phyloP scores from a whole-genome alignment of 1,140 invertebrate genomes.

The Aphis craccivora region DNA sequence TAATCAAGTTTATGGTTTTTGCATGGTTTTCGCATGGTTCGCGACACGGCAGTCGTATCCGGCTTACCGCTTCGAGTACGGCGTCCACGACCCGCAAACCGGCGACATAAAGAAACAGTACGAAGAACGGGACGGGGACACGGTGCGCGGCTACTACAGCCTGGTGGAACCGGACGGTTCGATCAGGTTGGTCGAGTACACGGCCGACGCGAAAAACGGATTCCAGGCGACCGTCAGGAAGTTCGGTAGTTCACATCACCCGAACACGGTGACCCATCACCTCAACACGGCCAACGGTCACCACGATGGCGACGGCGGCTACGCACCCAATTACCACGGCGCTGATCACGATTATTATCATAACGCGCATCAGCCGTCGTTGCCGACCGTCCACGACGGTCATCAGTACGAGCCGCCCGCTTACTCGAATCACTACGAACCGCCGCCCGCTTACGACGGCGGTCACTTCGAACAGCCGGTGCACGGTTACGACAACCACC shows the following conservation, averaged over 20 bases:
- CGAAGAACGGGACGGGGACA: conserved; percentile 62
- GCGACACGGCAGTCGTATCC: conserved; percentile 59
- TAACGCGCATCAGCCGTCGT: background rate
- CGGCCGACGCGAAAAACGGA: conserved; percentile 61
- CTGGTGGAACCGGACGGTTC: conserved; percentile 62
- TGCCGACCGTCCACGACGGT: background rate
- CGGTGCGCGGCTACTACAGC: conserved; percentile 60
- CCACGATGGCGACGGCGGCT: background rate
- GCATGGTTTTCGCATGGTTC: background rate
- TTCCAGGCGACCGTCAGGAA: conserved; percentile 59
- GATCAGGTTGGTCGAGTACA: conserved; percentile 62
- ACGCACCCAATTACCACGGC: conserved; percentile 32
- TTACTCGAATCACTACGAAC: background rate
- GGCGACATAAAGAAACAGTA: conserved; percentile 64
- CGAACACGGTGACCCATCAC: conserved; percentile 43
- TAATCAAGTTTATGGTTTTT: background rate
- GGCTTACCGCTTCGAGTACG: conserved; percentile 64
- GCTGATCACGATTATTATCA: background rate
- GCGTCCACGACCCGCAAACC: conserved; percentile 63
- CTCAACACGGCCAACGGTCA: background rate
- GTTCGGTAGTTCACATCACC: conserved; percentile 50
- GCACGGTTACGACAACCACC: background rate
- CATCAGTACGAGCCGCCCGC: background rate
- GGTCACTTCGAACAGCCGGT: background rate
- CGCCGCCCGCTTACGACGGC: background rate